Conservation (phyloP, 2,888 invertebrate species). For the Hetaerina titia region DNA sequence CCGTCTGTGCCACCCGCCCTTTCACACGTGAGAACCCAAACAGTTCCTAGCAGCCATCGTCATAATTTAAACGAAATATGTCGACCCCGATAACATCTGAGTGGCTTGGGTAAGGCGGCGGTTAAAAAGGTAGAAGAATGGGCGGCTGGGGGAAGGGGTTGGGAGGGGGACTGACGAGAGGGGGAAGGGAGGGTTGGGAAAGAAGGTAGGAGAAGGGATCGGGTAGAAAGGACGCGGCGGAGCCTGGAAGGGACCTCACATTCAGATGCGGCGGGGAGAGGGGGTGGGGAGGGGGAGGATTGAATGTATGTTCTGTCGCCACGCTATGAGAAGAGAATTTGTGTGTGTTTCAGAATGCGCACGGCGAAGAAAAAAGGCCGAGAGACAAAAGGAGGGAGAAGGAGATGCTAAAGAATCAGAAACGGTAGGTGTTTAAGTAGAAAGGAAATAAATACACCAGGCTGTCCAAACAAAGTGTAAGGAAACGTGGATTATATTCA, state of each 20-base stretch:
- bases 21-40: conserved; percentile 67
- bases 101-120: conserved; percentile 63
- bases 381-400: background rate
- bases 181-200: background rate
- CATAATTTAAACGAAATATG: conserved; percentile 67
- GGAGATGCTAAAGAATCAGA: conserved; percentile 19
- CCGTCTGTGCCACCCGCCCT: conserved; percentile 37
- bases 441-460: background rate
- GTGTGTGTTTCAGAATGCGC: conserved; percentile 36
- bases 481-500: background rate
- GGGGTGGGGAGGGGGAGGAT: background rate
- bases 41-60: conserved; percentile 65
- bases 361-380: conserved; percentile 12
- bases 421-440: conserved; percentile 29
- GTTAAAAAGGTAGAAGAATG: conserved; percentile 48
- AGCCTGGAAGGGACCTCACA: conserved; percentile 20
- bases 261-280: background rate
- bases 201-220: background rate
- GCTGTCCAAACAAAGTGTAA: conserved; percentile 18
- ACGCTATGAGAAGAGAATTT: conserved; percentile 39
- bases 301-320: conserved; percentile 45
- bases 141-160: background rate
- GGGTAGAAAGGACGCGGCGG: background rate
- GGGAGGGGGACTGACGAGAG: background rate
- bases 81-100: conserved; percentile 65